phyloP scores from a whole-genome alignment of 1,140 invertebrate species.

The Drosophila quadrilineata region DNA sequence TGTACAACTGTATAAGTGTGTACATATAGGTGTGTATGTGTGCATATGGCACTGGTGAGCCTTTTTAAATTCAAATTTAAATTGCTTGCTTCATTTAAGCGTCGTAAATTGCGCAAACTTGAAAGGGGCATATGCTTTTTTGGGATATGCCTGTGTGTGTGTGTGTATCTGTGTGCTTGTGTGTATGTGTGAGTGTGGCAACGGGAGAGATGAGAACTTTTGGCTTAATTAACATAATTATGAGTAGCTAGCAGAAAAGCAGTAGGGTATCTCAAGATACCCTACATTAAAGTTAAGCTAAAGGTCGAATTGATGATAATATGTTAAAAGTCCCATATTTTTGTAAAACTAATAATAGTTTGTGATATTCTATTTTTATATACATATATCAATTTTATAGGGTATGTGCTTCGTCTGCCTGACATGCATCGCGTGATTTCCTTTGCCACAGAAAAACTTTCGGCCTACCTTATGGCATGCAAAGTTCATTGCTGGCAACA shows the following conservation, averaged over 20 bases:
- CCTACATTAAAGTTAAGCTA: background rate
- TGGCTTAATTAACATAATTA: slow-evolving; percentile 71
- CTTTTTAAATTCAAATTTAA: slow-evolving; percentile 76
- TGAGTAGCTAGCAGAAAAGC: slow-evolving; percentile 16
- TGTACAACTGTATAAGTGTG: background rate
- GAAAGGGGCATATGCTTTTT: too few relatives aligned
- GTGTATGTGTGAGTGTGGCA: background rate
- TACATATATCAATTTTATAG: background rate
- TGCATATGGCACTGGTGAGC: slow-evolving; percentile 3
- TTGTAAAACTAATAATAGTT: too few relatives aligned
- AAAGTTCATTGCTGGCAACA: slow-evolving; percentile 20
- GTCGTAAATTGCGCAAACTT: slow-evolving; percentile 27
- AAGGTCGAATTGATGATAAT: too few relatives aligned
- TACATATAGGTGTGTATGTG: background rate
- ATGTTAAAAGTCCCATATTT: too few relatives aligned
- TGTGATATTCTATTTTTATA: background rate
- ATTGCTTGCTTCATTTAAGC: slow-evolving; percentile 65
- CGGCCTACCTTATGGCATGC: slow-evolving; percentile 17
- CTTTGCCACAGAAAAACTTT: slow-evolving; percentile 26
- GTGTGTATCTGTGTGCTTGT: too few relatives aligned
- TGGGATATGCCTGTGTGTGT: too few relatives aligned
- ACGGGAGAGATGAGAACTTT: slow-evolving; percentile 29
- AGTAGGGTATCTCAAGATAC: background rate
- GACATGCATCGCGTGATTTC: slow-evolving; percentile 18
- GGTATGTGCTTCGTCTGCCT: slow-evolving; percentile 15